phyloP scores from a whole-genome alignment of 1,140 invertebrate genomes.

The Sipha flava region DNA sequence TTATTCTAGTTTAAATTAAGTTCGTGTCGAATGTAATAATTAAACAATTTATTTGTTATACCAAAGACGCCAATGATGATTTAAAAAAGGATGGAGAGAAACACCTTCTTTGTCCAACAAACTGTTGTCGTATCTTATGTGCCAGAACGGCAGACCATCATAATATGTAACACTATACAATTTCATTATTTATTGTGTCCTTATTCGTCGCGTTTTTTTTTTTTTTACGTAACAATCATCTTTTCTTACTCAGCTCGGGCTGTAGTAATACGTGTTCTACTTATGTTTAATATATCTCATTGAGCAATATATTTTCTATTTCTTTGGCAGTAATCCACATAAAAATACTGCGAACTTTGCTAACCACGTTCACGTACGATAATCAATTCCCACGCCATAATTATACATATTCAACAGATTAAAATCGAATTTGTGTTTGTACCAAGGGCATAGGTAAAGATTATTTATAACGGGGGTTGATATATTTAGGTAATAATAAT shows the following conservation, averaged over 20 bases:
- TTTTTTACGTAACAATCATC: conserved; percentile 18
- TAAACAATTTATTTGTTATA: no score
- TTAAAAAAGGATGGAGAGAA: background rate
- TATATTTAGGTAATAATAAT: no score
- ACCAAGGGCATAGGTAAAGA: no score
- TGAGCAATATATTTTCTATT: background rate
- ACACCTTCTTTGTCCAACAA: background rate
- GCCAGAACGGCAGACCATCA: background rate
- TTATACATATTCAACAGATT: background rate
- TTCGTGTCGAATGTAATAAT: no score
- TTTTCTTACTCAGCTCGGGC: background rate
- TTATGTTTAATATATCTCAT: background rate
- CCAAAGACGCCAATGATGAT: no score
- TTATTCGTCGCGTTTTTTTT: background rate
- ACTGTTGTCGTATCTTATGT: background rate
- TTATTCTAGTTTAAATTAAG: no score
- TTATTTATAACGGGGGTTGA: no score
- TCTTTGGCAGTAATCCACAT: background rate
- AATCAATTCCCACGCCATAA: background rate
- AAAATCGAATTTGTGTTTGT: no score
- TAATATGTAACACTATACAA: background rate
- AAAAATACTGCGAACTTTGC: background rate
- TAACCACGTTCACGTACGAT: background rate
- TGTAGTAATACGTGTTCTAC: background rate
- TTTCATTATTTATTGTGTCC: background rate